These are phyloP conservation scores for Cyprinodon tularosa DNA, from an alignment of 2,113 vertebrate genomes.

Conservation along the genomic window DNA sequence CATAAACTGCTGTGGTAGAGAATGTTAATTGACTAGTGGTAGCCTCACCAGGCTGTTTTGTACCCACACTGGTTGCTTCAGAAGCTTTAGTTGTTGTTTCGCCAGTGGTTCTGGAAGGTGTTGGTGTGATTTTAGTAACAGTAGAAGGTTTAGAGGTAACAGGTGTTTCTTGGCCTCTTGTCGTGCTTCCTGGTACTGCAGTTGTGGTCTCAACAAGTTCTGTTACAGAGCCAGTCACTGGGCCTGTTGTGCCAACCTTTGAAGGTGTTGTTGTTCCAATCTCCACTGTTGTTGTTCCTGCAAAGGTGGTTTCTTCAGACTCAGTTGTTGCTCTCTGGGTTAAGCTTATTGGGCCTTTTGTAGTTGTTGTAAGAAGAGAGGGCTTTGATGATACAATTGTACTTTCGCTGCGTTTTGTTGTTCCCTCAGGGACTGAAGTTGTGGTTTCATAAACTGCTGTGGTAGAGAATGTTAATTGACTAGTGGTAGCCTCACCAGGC, in stretches of 20 bases:
- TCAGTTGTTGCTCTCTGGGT: neutral
- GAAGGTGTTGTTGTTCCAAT: neutral
- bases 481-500: neutral
- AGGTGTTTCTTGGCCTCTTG: constrained; percentile 10
- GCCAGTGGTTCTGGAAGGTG: no score
- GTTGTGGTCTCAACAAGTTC: constrained; percentile 14
- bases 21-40: constrained; percentile 7
- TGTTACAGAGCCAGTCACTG: neutral
- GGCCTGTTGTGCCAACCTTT: neutral
- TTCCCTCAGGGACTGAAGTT: neutral
- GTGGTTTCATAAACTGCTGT: constrained; percentile 1
- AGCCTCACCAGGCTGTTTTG: neutral
- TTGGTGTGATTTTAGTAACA: neutral
- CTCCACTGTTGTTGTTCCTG: neutral
- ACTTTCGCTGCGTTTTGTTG: constrained; percentile 7
- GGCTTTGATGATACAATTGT: constrained; percentile 20
- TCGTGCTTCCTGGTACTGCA: neutral
- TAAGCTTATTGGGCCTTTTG: neutral
- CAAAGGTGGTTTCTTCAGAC: neutral
- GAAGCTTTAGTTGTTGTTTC: neutral
- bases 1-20: constrained; percentile 11
- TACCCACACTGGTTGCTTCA: neutral
- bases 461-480: constrained; percentile 9
- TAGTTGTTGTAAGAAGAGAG: constrained; percentile 4
- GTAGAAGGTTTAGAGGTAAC: constrained; percentile 15